Conservation (phyloP, 2,113 vertebrate genomes). For the Sylvia atricapilla region DNA sequence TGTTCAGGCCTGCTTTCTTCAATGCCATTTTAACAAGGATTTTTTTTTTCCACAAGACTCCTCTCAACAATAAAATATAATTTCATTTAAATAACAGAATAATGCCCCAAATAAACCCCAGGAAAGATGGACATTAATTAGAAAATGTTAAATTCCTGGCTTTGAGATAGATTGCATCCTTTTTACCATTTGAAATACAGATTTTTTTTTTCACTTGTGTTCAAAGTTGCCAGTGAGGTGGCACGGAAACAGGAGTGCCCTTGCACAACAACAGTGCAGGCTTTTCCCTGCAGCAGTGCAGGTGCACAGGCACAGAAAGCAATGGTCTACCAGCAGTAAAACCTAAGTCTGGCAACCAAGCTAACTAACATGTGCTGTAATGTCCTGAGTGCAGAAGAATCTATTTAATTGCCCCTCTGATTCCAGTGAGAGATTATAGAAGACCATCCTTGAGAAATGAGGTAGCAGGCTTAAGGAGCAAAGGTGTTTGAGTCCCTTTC, state of each 20-base stretch:
- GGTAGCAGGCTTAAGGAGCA: neutral
- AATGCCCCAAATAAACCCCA: neutral
- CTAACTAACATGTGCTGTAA: neutral
- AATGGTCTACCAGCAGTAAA: neutral
- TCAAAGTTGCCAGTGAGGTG: neutral
- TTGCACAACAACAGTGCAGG: neutral
- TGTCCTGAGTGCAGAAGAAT: neutral
- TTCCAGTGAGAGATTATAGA: neutral
- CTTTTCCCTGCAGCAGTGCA: neutral
- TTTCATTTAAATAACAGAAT: slow-evolving; percentile 51
- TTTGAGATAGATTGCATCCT: neutral
- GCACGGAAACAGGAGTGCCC: neutral
- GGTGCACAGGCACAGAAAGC: neutral
- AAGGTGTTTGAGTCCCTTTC: neutral
- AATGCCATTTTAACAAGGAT: slow-evolving; percentile 24
- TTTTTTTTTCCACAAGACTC: neutral
- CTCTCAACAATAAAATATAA: slow-evolving; percentile 29
- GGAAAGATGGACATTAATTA: neutral
- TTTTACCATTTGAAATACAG: neutral
- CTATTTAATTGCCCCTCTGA: neutral
- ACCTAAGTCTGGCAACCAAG: neutral
- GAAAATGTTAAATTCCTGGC: neutral
- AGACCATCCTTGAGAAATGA: neutral
- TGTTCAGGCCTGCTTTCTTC: neutral
- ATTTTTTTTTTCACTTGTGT: neutral